These are phyloP conservation scores for Leptobrachium leishanense DNA, from an alignment of 2,113 vertebrate species.

Conservation along the genomic window DNA sequence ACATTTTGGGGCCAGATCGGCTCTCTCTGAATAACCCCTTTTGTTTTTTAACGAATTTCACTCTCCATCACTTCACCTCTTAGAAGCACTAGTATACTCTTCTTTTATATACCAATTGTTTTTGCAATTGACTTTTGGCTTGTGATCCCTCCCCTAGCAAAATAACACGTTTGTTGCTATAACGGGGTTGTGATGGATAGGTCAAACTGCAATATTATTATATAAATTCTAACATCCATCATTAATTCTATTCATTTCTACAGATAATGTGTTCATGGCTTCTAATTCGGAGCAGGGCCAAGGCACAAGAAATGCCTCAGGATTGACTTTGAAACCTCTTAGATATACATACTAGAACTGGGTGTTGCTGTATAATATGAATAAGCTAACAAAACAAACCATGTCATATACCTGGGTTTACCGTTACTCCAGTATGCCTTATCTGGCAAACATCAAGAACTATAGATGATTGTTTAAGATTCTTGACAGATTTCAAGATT, in stretches of 20 bases:
- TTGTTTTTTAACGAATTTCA: too few species aligned
- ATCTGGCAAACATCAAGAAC: conserved; percentile 30
- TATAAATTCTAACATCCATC: conserved; percentile 31
- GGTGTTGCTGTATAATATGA: conserved; percentile 17
- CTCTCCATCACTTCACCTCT: too few species aligned
- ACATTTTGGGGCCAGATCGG: too few species aligned
- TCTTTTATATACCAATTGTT: too few species aligned
- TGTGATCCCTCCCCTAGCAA: background rate
- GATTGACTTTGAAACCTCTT: background rate
- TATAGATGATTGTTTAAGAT: conserved; percentile 27
- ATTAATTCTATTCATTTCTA: conserved; percentile 29
- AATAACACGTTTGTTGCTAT: conserved; percentile 11
- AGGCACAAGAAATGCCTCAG: conserved; percentile 36
- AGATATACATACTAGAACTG: conserved; percentile 1
- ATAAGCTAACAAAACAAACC: conserved; percentile 24
- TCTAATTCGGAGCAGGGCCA: conserved; percentile 26
- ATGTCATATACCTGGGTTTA: conserved; percentile 21
- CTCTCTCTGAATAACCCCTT: too few species aligned
- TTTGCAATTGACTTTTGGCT: background rate
- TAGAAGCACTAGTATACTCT: too few species aligned
- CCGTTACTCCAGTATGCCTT: conserved; percentile 22
- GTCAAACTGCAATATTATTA: conserved; percentile 31
- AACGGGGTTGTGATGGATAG: conserved; percentile 19
- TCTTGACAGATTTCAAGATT: conserved; percentile 11
- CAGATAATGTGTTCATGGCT: conserved; percentile 18